Percentiles rank a stretch among this genome's conserved stretches.
Conservation (phyloP, 2,113 vertebrate species). For the Hippocampus zosterae region DNA sequence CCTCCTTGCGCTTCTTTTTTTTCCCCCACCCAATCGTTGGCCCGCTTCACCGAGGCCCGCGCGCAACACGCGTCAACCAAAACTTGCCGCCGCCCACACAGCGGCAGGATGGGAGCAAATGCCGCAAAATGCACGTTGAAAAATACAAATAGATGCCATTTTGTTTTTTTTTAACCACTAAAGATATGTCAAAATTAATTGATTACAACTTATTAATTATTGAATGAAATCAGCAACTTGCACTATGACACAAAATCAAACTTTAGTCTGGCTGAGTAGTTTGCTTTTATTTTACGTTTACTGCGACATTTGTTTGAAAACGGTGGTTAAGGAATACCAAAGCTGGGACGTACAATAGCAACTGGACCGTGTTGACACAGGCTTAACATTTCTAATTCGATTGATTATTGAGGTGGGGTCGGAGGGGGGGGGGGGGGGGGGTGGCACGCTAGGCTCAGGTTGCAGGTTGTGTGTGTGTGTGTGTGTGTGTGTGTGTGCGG, state of each 20-base stretch:
- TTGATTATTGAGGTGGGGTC: constrained; percentile 43
- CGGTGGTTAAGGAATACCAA: constrained; percentile 9
- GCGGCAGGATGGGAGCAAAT: not conserved
- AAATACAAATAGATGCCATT: too few species aligned
- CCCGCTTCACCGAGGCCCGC: constrained; percentile 37
- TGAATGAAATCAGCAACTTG: too few species aligned
- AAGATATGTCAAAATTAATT: too few species aligned
- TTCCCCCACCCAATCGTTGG: constrained; percentile 55
- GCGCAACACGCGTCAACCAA: constrained; percentile 28
- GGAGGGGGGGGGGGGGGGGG: constrained; percentile 42
- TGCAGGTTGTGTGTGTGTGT: constrained; percentile 49
- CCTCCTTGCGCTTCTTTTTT: constrained; percentile 37
- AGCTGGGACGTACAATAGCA: constrained; percentile 33
- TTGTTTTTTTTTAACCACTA: too few species aligned
- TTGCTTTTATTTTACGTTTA: too few species aligned
- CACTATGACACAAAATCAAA: too few species aligned
- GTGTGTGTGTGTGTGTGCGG: constrained; percentile 15
- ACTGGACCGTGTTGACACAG: constrained; percentile 40
- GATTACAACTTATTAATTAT: too few species aligned
- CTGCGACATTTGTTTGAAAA: not conserved
- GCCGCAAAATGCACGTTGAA: not conserved
- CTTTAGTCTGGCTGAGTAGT: too few species aligned
- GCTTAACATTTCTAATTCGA: constrained; percentile 63
- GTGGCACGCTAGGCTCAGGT: constrained; percentile 57
- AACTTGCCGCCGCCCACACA: constrained; percentile 20